These are phyloP conservation scores for Spilogale gracilis DNA, from an alignment of 2,113 vertebrate genomes.

Conservation along the genomic window DNA sequence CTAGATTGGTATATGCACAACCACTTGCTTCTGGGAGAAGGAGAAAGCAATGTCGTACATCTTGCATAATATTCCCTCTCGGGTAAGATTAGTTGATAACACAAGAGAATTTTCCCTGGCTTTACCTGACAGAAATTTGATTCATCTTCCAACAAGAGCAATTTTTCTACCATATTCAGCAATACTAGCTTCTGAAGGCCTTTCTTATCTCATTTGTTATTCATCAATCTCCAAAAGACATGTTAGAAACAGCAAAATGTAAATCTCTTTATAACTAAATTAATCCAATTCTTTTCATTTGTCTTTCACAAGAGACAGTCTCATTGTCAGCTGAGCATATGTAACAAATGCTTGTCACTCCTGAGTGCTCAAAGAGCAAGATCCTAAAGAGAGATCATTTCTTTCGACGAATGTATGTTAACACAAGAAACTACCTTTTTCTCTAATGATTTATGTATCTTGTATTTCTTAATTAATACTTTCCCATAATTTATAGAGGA, in stretches of 20 bases:
- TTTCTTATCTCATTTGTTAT: slow-evolving; percentile 83
- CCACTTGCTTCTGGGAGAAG: slow-evolving; percentile 8
- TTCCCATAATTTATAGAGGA: background rate
- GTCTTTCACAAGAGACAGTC: slow-evolving; percentile 72
- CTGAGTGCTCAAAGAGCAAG: slow-evolving; percentile 44
- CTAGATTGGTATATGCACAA: slow-evolving; percentile 29
- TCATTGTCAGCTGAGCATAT: slow-evolving; percentile 78
- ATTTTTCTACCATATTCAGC: slow-evolving; percentile 80
- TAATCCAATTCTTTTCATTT: slow-evolving; percentile 82
- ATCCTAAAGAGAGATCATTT: slow-evolving; percentile 69
- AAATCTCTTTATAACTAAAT: slow-evolving; percentile 84
- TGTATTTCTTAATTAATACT: slow-evolving; percentile 69
- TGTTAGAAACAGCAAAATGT: slow-evolving; percentile 77
- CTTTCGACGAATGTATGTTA: slow-evolving; percentile 73
- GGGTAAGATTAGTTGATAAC: slow-evolving; percentile 81
- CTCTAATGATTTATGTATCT: slow-evolving; percentile 60
- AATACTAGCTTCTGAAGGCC: slow-evolving; percentile 74
- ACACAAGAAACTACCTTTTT: slow-evolving; percentile 63
- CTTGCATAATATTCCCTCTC: slow-evolving; percentile 75
- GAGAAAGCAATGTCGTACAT: slow-evolving; percentile 66
- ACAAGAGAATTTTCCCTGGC: slow-evolving; percentile 80
- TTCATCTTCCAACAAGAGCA: slow-evolving; percentile 76
- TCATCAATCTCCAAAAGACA: slow-evolving; percentile 78
- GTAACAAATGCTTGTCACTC: slow-evolving; percentile 82
- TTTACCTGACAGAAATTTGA: slow-evolving; percentile 81